Evolutionary conservation across 1,140 invertebrate genomes (phyloP).

Genomic region (Habropoda laboriosa): DNA sequence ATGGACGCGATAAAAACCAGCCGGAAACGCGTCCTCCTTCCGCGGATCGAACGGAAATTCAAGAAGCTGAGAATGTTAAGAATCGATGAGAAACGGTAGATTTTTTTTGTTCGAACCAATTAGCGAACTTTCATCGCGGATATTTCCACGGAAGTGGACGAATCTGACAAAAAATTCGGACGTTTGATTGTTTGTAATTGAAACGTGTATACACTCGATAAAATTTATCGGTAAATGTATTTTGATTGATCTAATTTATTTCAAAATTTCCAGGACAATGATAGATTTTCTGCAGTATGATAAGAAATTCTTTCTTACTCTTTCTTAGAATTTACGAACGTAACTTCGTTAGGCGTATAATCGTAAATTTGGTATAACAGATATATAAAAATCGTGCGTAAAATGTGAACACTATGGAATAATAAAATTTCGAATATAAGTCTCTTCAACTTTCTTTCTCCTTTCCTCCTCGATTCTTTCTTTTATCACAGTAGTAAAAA

Average conservation of each 20-base stretch:
- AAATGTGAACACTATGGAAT: too few species aligned
- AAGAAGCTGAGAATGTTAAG: slow-evolving; percentile 3
- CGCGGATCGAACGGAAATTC: slow-evolving; percentile 9
- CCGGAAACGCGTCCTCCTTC: background rate
- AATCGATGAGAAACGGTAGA: background rate
- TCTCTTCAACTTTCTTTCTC: too few species aligned
- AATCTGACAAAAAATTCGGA: background rate
- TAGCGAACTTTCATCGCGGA: background rate
- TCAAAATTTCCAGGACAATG: too few species aligned
- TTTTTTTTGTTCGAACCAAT: background rate
- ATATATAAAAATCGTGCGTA: too few species aligned
- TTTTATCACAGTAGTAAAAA: too few species aligned
- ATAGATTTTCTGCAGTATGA: too few species aligned
- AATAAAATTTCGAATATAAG: too few species aligned
- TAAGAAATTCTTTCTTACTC: too few species aligned
- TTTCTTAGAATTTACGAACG: too few species aligned
- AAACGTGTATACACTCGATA: background rate
- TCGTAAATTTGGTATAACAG: too few species aligned
- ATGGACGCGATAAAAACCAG: background rate
- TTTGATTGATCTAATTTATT: background rate
- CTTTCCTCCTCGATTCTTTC: too few species aligned
- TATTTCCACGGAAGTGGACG: background rate
- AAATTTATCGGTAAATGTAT: background rate
- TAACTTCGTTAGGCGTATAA: too few species aligned
- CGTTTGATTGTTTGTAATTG: background rate